Conservation (phyloP, 2,113 vertebrate genomes). For the Lathamus discolor region DNA sequence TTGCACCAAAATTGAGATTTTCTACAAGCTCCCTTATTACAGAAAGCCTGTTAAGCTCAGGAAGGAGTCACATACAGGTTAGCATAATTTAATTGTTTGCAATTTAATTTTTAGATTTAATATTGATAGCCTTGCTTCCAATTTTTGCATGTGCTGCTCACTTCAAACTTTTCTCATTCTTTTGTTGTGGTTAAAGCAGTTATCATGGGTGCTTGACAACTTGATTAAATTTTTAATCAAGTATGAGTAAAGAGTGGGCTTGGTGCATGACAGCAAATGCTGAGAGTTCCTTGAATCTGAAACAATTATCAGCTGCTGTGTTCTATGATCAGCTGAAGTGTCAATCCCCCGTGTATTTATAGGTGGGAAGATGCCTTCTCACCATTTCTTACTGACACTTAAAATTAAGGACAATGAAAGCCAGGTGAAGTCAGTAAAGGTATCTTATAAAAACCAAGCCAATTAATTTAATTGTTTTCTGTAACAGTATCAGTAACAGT, state of each 20-base stretch:
- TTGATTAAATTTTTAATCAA: conserved; percentile 67
- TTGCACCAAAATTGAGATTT: conserved; percentile 92
- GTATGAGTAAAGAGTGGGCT: conserved; percentile 35
- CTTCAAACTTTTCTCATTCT: conserved; percentile 45
- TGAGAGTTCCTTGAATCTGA: conserved; percentile 50
- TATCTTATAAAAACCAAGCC: neutral
- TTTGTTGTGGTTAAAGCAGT: conserved; percentile 46
- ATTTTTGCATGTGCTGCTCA: conserved; percentile 20
- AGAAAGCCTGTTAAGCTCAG: conserved; percentile 80
- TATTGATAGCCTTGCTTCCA: conserved; percentile 29
- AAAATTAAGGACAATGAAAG: conserved; percentile 52
- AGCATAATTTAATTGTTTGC: conserved; percentile 62
- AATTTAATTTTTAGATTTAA: conserved; percentile 57
- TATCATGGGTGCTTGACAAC: conserved; percentile 49
- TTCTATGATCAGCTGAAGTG: conserved; percentile 31
- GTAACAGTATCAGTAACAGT: neutral
- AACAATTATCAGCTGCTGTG: conserved; percentile 32
- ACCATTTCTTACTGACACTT: conserved; percentile 8
- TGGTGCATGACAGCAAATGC: neutral
- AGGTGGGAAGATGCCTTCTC: neutral
- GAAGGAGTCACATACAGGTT: conserved; percentile 78
- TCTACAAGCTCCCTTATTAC: conserved; percentile 87
- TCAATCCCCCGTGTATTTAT: neutral
- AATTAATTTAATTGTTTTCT: conserved; percentile 14
- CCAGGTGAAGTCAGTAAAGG: neutral